phyloP scores from a whole-genome alignment of 2,113 vertebrate species.

The Conger conger region DNA sequence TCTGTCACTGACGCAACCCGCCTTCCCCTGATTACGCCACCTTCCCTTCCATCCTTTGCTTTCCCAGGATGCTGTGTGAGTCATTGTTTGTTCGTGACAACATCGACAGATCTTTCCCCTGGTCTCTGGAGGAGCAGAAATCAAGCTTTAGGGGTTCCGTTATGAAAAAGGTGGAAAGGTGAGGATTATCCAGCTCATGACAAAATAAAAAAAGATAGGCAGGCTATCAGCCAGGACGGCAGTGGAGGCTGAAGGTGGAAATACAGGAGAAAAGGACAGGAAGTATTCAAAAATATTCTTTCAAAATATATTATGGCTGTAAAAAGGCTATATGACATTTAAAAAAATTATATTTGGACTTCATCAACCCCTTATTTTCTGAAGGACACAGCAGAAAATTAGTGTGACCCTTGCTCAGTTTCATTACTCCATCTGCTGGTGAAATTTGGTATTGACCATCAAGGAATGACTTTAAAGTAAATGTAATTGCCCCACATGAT shows the following conservation, averaged over 20 bases:
- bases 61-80: not conserved
- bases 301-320: not conserved
- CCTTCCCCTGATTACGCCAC: not conserved
- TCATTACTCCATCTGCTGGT: conserved; percentile 32
- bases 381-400: too few relatives aligned
- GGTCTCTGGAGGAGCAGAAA: not conserved
- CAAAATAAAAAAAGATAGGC: conserved; percentile 95
- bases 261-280: not conserved
- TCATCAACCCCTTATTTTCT: too few relatives aligned
- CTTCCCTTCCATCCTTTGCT: not conserved
- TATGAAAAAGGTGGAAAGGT: conserved; percentile 66
- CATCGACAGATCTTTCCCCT: not conserved
- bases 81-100: not conserved
- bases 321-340: too few relatives aligned
- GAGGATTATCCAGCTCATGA: conserved; percentile 95
- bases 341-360: too few relatives aligned
- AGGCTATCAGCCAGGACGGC: conserved; percentile 92
- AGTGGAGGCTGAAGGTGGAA: conserved; percentile 78
- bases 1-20: not conserved
- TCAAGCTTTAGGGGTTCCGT: not conserved
- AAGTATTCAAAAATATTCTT: not conserved
- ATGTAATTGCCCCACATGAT: too few relatives aligned
- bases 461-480: too few relatives aligned
- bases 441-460: not conserved
- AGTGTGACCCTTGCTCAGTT: too few relatives aligned